A percentile compares a stretch with the other conserved stretches of the same genome.
phyloP scores from a whole-genome alignment of 2,797 vertebrate species.

The Pantherophis alleghaniensis region DNA sequence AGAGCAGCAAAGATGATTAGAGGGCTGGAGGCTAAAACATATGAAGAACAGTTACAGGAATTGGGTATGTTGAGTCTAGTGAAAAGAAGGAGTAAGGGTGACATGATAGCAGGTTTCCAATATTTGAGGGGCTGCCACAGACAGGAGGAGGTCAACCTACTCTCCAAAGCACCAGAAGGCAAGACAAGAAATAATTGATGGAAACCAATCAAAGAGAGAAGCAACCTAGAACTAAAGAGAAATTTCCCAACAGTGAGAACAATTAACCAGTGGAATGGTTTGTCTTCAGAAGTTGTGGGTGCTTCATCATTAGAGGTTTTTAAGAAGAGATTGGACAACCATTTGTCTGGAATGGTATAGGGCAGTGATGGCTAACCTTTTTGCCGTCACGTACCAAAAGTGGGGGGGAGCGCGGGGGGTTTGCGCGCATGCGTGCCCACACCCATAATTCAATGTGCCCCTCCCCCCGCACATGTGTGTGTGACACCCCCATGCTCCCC shows the following conservation, averaged over 20 bases:
- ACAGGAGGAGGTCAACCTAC: not conserved
- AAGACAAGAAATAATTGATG: not conserved
- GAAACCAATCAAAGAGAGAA: not conserved
- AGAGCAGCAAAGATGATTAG: not conserved
- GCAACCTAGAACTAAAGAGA: not conserved
- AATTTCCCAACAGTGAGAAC: not conserved
- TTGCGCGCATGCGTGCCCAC: too few relatives aligned
- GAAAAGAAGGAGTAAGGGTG: not conserved
- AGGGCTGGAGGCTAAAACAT: not conserved
- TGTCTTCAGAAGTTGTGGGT: not conserved
- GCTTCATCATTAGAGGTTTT: not conserved
- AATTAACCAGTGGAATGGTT: not conserved
- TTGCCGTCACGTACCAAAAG: too few relatives aligned
- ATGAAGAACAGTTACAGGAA: not conserved
- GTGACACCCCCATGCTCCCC: too few relatives aligned
- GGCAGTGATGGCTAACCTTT: too few relatives aligned
- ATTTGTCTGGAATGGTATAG: not conserved
- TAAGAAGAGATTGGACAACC: not conserved
- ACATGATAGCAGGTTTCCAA: not conserved
- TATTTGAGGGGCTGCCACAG: not conserved
- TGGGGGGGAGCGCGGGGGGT: too few relatives aligned
- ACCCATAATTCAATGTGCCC: too few relatives aligned
- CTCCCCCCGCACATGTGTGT: too few relatives aligned
- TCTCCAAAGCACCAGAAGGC: not conserved
- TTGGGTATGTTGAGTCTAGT: not conserved